Evolutionary conservation across 2,113 vertebrate genomes (phyloP).

Genomic region (Sceloporus tristichus): DNA sequence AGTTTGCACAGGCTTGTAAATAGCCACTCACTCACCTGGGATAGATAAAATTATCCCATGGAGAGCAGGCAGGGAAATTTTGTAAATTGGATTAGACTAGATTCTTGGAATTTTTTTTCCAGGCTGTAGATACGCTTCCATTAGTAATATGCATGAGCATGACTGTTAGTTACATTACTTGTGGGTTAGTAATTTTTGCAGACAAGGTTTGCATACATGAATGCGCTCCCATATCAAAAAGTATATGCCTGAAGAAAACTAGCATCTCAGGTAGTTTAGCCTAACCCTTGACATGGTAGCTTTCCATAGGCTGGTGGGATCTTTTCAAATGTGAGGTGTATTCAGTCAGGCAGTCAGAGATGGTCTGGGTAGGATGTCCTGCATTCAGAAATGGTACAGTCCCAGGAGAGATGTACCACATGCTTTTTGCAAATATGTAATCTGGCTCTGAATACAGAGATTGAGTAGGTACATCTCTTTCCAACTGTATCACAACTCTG

Average conservation of each 20-base stretch:
- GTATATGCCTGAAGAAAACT: constrained; percentile 1
- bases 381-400: constrained; percentile 10
- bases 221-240: constrained; percentile 5
- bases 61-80: not conserved
- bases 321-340: not conserved
- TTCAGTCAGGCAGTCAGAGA: not conserved
- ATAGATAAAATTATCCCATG: not conserved
- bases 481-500: not conserved
- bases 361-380: not conserved
- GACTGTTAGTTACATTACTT: constrained; percentile 3
- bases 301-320: not conserved
- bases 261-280: not conserved
- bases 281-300: constrained; percentile 1
- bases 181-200: not conserved
- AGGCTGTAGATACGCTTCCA: not conserved
- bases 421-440: constrained; percentile 7
- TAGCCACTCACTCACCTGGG: not conserved
- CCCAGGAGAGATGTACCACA: not conserved
- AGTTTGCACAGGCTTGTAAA: constrained; percentile 19
- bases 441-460: constrained; percentile 1
- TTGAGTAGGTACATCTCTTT: not conserved
- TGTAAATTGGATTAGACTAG: constrained; percentile 6
- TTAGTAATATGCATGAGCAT: constrained; percentile 19
- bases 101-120: constrained; percentile 9
- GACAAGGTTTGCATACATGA: constrained; percentile 1